These are phyloP conservation scores for Lamproptera curius DNA, from an alignment of 2,888 invertebrate species.

Conservation along the genomic window DNA sequence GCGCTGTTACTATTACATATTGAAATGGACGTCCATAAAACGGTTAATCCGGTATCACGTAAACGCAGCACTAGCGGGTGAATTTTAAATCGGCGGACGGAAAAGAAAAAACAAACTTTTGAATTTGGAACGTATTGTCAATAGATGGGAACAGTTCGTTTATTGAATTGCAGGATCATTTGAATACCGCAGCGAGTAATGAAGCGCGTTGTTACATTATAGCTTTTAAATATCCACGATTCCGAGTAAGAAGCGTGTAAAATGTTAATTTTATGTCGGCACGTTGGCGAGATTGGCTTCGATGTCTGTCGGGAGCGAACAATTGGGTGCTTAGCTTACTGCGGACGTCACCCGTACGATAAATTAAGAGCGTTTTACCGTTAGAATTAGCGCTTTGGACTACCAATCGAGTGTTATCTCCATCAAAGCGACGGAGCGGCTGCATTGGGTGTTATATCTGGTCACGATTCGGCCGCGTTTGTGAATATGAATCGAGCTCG, in stretches of 20 bases:
- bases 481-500: slow-evolving; percentile 40
- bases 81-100: slow-evolving; percentile 25
- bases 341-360: slow-evolving; percentile 35
- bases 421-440: slow-evolving; percentile 36
- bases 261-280: slow-evolving; percentile 29
- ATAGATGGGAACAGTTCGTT: not conserved
- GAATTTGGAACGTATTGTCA: slow-evolving; percentile 23
- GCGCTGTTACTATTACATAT: slow-evolving; percentile 41
- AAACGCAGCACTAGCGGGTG: slow-evolving; percentile 24
- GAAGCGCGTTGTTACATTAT: slow-evolving; percentile 2
- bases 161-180: not conserved
- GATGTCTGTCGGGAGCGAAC: slow-evolving; percentile 18
- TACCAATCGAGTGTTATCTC: slow-evolving; percentile 50
- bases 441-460: slow-evolving; percentile 39
- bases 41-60: slow-evolving; percentile 27
- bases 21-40: slow-evolving; percentile 29
- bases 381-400: slow-evolving; percentile 37
- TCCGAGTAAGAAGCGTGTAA: slow-evolving; percentile 25
- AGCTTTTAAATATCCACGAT: slow-evolving; percentile 6
- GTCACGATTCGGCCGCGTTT: slow-evolving; percentile 60
- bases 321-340: slow-evolving; percentile 22
- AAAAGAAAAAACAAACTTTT: slow-evolving; percentile 23
- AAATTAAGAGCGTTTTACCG: slow-evolving; percentile 43
- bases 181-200: not conserved
- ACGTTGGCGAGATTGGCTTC: slow-evolving; percentile 21